Evolutionary conservation across 2,113 vertebrate species (phyloP), one percentile per base, ranked within the genome.

Genomic region (Xiphias gladius): DNA sequence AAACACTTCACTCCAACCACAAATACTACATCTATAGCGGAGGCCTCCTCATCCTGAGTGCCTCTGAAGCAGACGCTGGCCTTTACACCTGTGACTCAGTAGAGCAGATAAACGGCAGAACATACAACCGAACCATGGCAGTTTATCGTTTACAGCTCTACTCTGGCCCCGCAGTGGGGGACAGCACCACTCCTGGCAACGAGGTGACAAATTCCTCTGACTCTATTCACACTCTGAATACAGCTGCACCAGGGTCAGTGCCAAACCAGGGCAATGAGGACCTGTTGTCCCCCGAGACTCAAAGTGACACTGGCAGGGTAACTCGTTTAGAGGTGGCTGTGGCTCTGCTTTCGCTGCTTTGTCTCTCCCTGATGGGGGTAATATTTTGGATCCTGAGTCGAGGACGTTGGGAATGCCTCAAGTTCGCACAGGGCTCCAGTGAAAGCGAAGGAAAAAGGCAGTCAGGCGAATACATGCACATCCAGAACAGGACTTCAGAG

Each of bases 1-100:
- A 80, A 59, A 71, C 43, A 4, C 83, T 95, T 61, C 80, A 58
- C 0, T 50, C 92, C 24, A 68, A 86, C 71, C 41, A 78, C 4
- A 95, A 93, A 59, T 93, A 94, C 58, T 90, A 92, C 70, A 80
- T 94, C 72, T 94, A 87, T 59, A 83, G 43, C 0, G 79, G 83
- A 12, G 94, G 93, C 24, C 85, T 95, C 32, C 82, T 94, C 37
- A 79, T 96, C 43, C 82, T 95, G 39, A 91, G 90, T 0, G 67
- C 91, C 37, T 91, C 93, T 0, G n/a, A 32, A 10, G 80, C 83
- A 0, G 94, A 92, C 0, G 76, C 80, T 0, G 96, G 96, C 2
- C 54, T 64, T 22, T 96, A 94, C 72, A 83, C 79, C 9, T 96
- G 95, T 37, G 61, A 80, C 39, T 94, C 93, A 0, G 84, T 89